phyloP scores from a whole-genome alignment of 2,797 vertebrate genomes.

The Ptychadena robeensis region DNA sequence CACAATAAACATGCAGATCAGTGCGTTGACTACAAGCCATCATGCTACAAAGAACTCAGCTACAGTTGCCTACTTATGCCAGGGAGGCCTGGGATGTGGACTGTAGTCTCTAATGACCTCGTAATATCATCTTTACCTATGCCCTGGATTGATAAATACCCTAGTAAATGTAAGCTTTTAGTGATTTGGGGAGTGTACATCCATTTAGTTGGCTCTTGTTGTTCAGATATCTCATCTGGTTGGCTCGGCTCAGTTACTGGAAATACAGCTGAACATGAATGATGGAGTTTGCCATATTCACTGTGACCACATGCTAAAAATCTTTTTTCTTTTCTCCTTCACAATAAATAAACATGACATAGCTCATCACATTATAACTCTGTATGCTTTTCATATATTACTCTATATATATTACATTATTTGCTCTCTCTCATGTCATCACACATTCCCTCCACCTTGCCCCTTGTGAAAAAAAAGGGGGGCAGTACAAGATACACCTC shows the following conservation, averaged over 20 bases:
- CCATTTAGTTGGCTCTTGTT: not conserved
- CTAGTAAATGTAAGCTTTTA: conserved; percentile 9
- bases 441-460: too few relatives aligned
- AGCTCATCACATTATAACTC: too few relatives aligned
- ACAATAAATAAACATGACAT: too few relatives aligned
- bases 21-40: not conserved
- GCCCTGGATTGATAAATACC: conserved; percentile 8
- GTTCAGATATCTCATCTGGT: not conserved
- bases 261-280: not conserved
- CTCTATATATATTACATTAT: too few relatives aligned
- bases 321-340: too few relatives aligned
- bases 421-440: too few relatives aligned
- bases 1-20: not conserved
- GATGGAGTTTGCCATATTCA: not conserved
- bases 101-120: not conserved
- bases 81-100: conserved; percentile 5
- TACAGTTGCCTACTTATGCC: not conserved
- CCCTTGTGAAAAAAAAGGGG: too few relatives aligned
- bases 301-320: not conserved
- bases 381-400: too few relatives aligned
- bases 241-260: not conserved
- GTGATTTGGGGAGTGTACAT: not conserved
- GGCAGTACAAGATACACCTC: too few relatives aligned
- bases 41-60: not conserved
- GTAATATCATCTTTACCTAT: conserved; percentile 4